Conservation (phyloP, 2,797 vertebrate species). For the Hapalemur alaotrensis region DNA sequence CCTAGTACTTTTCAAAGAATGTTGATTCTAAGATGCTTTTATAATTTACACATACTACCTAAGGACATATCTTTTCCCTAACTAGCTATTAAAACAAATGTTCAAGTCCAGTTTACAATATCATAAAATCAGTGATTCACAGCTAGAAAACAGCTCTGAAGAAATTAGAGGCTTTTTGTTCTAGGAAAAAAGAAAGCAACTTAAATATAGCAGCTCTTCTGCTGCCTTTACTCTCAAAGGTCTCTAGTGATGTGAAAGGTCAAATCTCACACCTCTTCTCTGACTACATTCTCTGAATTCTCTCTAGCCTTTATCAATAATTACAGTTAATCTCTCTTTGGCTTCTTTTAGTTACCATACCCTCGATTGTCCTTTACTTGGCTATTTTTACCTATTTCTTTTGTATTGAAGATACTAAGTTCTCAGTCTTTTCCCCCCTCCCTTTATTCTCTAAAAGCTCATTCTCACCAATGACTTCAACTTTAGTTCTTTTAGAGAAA, state of each 20-base stretch:
- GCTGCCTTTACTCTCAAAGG: neutral
- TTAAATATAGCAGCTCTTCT: neutral
- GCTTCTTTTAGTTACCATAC: neutral
- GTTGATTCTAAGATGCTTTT: neutral
- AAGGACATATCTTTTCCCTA: neutral
- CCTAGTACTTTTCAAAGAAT: neutral
- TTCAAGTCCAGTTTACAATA: neutral
- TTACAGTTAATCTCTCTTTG: neutral
- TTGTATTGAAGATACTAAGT: neutral
- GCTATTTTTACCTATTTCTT: conserved; percentile 10
- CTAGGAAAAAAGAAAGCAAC: neutral
- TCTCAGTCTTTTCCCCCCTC: neutral
- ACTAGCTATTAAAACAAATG: neutral
- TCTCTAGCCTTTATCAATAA: neutral
- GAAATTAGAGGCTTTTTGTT: neutral
- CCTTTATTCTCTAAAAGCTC: neutral
- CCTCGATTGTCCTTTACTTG: neutral
- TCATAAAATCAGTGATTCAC: neutral
- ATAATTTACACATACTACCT: neutral
- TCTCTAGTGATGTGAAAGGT: neutral
- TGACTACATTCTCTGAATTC: neutral
- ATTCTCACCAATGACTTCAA: neutral
- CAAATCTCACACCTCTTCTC: neutral
- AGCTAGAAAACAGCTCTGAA: neutral
- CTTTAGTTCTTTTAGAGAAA: neutral